A percentile compares a stretch with the other conserved stretches of the same genome.
phyloP scores from a whole-genome alignment of 2,113 vertebrate genomes.

The Vombatus ursinus region DNA sequence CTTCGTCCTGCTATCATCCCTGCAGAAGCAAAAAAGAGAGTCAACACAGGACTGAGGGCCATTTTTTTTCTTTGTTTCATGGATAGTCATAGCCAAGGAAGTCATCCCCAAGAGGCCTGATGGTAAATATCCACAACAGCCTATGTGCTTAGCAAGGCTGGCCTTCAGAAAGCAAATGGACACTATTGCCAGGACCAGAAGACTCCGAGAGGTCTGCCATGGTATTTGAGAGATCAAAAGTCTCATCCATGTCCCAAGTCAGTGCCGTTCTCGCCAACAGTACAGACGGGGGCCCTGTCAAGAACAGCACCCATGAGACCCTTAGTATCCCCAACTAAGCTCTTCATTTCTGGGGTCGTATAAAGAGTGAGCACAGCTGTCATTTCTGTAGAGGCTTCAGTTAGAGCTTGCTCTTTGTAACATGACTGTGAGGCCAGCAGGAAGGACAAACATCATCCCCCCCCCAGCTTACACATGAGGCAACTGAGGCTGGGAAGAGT shows the following conservation, averaged over 20 bases:
- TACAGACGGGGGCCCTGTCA: neutral
- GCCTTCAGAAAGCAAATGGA: neutral
- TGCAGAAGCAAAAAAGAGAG: neutral
- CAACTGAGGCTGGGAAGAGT: neutral
- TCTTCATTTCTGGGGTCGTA: neutral
- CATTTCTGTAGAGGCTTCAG: neutral
- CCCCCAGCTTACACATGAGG: neutral
- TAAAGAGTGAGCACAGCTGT: neutral
- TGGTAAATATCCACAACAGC: neutral
- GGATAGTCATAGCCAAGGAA: neutral
- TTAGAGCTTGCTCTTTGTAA: neutral
- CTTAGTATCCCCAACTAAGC: neutral
- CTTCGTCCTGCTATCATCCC: neutral
- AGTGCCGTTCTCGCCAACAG: neutral
- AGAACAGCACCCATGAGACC: neutral
- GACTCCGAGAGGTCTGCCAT: neutral
- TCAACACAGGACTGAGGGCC: neutral
- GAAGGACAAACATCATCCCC: neutral
- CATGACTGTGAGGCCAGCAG: neutral
- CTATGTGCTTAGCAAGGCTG: neutral
- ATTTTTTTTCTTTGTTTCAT: neutral
- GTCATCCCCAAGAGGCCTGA: neutral
- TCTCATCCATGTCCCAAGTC: neutral
- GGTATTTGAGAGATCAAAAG: neutral
- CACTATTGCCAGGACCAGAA: neutral